Base-by-base conservation (phyloP, 2,888 invertebrate species). In the Deilephila porcellus region DNA sequence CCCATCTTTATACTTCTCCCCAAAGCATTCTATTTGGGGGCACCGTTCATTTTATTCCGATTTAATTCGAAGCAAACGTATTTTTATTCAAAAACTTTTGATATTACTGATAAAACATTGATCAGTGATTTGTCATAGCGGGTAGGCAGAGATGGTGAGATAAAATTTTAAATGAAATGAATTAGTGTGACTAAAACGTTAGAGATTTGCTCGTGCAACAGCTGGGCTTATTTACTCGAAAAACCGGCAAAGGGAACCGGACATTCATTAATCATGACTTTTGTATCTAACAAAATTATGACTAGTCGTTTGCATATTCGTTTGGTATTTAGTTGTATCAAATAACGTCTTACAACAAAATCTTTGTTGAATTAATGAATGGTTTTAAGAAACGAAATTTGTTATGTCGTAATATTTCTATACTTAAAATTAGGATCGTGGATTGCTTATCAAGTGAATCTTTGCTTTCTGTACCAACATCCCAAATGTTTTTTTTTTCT, bases 51-150 rank as follows among this genome's bases (percentile, higher is more conserved):
- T 94, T 89, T 88, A 93, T 93, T 93, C 86, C 90, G 85, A 91
- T 93, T 92, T 91, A 90, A 94, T 93, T 91, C 88, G 83, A 83
- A 86, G 88, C 88, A 89, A 92, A 90, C 87, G 90, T 90, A 93
- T 90, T 92, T 92, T 83, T 86, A 82, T 81, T 86, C 83, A 80
- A 85, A 82, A 82, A 89, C 88, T 86, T 83, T 80, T 89, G 92
- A 93, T 93, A 87, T 87, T 82, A 79, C 81, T 88, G 92, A 93
- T 93, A 93, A 89, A 83, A 83, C 81, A 82, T 76, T 85, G 88
- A 90, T 89, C 87, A 88, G 82, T 87, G 89, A 89, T 90, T 90
- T 89, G 86, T 86, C 85, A 88, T 88, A 88, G 86, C 84, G 82
- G 87, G 85, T 83, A 83, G 76, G 67, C 25, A 52, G 45, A 67